Percentiles rank a stretch among this genome's conserved stretches.
These are phyloP conservation scores for Acanthopagrus latus DNA, from an alignment of 2,797 vertebrate genomes.

Conservation along the genomic window DNA sequence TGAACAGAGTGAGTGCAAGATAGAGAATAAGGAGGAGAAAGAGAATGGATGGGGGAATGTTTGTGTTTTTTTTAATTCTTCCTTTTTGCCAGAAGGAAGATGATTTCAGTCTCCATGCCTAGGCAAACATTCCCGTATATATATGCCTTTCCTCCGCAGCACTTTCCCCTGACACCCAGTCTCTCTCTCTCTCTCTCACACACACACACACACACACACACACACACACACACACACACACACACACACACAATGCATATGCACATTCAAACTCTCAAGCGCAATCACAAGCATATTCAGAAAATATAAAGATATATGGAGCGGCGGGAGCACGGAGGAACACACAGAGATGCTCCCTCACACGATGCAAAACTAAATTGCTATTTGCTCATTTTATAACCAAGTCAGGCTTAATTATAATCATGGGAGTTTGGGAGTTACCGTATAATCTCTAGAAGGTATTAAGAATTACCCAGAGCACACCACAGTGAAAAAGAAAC, in stretches of 20 bases:
- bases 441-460: slow-evolving; percentile 86
- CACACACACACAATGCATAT: slow-evolving; percentile 44
- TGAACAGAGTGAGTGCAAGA: slow-evolving; percentile 79
- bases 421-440: slow-evolving; percentile 87
- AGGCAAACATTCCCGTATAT: slow-evolving; percentile 63
- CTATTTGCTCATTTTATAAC: slow-evolving; percentile 86
- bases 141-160: slow-evolving; percentile 60
- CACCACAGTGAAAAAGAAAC: slow-evolving; percentile 81
- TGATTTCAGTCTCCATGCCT: slow-evolving; percentile 76
- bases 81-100: slow-evolving; percentile 77
- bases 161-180: slow-evolving; percentile 38
- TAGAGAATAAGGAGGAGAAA: slow-evolving; percentile 80
- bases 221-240: slow-evolving; percentile 29
- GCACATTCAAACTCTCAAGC: slow-evolving; percentile 59
- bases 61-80: slow-evolving; percentile 67
- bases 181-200: too few species aligned
- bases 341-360: slow-evolving; percentile 83
- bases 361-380: slow-evolving; percentile 85
- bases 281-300: slow-evolving; percentile 59
- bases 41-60: slow-evolving; percentile 81
- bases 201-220: slow-evolving; percentile 34
- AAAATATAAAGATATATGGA: slow-evolving; percentile 64
- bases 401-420: slow-evolving; percentile 87
- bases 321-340: slow-evolving; percentile 54
- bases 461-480: slow-evolving; percentile 85